Conservation (phyloP, 1,140 invertebrate genomes). For the Catajapyx aquilonaris region DNA sequence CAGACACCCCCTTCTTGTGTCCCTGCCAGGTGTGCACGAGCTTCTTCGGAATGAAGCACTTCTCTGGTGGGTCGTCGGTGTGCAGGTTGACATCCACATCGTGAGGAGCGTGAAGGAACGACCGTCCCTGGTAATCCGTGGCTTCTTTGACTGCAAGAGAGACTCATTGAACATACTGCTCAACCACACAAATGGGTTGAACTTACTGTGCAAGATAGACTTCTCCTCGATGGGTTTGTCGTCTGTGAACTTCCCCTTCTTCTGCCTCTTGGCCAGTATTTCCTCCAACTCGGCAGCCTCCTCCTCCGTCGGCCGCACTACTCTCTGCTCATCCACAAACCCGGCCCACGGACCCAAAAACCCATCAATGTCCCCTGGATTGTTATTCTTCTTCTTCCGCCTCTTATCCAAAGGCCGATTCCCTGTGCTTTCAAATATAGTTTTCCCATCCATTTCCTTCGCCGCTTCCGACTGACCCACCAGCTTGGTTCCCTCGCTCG, state of each 20-base stretch:
- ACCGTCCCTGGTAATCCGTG: constrained; percentile 89
- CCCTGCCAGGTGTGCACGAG: constrained; percentile 93
- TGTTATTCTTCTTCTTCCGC: constrained; percentile 75
- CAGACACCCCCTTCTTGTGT: constrained; percentile 91
- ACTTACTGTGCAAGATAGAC: constrained; percentile 77
- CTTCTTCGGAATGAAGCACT: constrained; percentile 93
- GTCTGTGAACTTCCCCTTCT: constrained; percentile 58
- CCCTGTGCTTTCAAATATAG: constrained; percentile 69
- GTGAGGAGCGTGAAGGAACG: constrained; percentile 82
- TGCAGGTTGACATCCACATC: constrained; percentile 89
- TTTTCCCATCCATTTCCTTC: constrained; percentile 44
- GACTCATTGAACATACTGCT: constrained; percentile 9
- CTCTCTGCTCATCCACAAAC: constrained; percentile 70
- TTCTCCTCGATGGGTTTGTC: constrained; percentile 89
- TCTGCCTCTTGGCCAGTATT: constrained; percentile 77
- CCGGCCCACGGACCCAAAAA: constrained; percentile 95
- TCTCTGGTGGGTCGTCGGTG: constrained; percentile 75
- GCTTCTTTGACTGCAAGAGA: constrained; percentile 65
- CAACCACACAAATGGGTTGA: constrained; percentile 7
- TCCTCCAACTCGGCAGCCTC: constrained; percentile 85
- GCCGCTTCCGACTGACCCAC: constrained; percentile 40
- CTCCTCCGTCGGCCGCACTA: constrained; percentile 76
- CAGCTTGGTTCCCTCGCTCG: constrained; percentile 31
- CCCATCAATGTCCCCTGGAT: constrained; percentile 80
- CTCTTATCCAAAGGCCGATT: constrained; percentile 57